Percentiles rank a stretch among this genome's conserved stretches.
These are phyloP conservation scores for Drosophila falleni DNA, from an alignment of 2,888 invertebrate species.

Conservation along the genomic window DNA sequence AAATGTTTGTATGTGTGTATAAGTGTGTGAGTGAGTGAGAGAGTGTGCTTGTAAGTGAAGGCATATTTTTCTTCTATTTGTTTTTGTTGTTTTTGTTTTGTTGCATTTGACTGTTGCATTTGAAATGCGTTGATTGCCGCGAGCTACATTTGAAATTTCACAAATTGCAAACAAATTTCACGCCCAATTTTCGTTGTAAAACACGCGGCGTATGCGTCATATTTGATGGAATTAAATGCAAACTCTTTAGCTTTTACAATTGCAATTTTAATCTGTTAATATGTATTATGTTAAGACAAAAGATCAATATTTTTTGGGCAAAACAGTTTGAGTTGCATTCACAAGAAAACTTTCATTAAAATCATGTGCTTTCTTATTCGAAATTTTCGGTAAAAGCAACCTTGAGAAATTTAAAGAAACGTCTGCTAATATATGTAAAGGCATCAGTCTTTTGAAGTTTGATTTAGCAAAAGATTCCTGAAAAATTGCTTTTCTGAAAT, in stretches of 20 bases:
- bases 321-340: not conserved
- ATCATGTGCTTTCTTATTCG: not conserved
- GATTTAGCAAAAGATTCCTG: no score
- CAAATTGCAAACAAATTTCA: constrained; percentile 41
- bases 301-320: not conserved
- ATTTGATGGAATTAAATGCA: constrained; percentile 8
- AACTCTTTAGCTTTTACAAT: not conserved
- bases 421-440: not conserved
- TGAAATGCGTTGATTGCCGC: constrained; percentile 42
- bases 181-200: constrained; percentile 40
- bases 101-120: constrained; percentile 58
- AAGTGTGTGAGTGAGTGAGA: constrained; percentile 4
- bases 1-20: constrained; percentile 23
- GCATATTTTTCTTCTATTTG: constrained; percentile 52
- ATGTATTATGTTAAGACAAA: not conserved
- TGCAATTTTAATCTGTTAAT: not conserved
- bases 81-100: constrained; percentile 31
- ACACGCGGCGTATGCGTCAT: constrained; percentile 42
- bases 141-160: constrained; percentile 45
- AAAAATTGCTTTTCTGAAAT: no score
- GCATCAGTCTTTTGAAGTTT: not conserved
- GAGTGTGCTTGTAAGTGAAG: constrained; percentile 26
- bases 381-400: not conserved
- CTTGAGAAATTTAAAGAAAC: not conserved
- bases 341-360: not conserved